Evolutionary conservation across 2,797 vertebrate genomes (phyloP), one percentile per base, ranked within the genome.

Genomic region (Iguana delicatissima): DNA sequence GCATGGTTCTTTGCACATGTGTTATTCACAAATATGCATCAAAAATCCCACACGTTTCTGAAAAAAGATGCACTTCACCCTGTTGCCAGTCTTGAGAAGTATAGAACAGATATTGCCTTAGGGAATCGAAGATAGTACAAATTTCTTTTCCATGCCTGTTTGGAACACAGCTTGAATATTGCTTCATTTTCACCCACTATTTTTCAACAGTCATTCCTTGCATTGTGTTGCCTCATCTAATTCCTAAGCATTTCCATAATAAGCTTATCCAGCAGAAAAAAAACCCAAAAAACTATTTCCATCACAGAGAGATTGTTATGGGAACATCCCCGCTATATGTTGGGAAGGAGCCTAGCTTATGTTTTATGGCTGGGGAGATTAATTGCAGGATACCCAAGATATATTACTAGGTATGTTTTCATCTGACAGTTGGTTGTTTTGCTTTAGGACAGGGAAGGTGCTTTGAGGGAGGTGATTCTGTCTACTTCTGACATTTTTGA

Each of bases 401-500:
- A 46, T n/a, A 29, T 59, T 89, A 32, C 26, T 79, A n/a, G 79
- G 62, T 80, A 89, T 35, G 42, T 6, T 18, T 1, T 16, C 10
- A 18, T 86, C 52, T 92, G 91, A 26, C 80, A 92, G 18, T 35
- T 64, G 32, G 4, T 79, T 90, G 72, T 69, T 83, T 89, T 89
- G 14, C 91, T 92, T 92, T 64, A 90, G 88, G 77, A 89, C 77
- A 89, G 22, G 76, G 72, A 85, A 92, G 72, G 89, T 89, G 90
- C 91, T 93, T 90, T 92, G 90, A 88, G 79, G 85, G 93, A 89
- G 62, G 0, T 84, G 86, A 89, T 92, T 92, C 73, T 89, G 52
- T 50, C 59, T 79, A 4, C 91, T 88, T 91, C 73, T 95, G 92
- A 92, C 79, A 64, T 64, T 29, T 91, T 92, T 93, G 76, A 92